These are phyloP conservation scores for Anneissia japonica DNA, from an alignment of 35 echinoderm and acorn worm genomes.

Conservation along the genomic window DNA sequence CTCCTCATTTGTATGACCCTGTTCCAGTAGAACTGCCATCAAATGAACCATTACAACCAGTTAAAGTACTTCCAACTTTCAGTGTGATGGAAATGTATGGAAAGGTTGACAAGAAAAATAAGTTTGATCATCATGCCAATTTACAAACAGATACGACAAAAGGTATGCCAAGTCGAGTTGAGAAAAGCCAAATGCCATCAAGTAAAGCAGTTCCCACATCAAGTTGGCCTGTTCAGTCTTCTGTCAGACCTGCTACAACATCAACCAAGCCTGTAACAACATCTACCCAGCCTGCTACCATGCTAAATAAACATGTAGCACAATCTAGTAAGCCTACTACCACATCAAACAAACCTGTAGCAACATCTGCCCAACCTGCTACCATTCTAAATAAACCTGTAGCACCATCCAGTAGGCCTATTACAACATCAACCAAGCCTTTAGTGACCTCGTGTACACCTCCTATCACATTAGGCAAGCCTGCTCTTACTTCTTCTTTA, in stretches of 20 bases:
- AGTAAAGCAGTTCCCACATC: background rate
- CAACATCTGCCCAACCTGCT: no score
- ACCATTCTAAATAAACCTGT: background rate
- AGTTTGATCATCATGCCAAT: background rate
- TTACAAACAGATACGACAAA: background rate
- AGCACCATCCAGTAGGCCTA: background rate
- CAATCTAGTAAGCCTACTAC: background rate
- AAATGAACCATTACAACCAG: background rate
- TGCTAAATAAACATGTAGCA: background rate
- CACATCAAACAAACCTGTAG: background rate
- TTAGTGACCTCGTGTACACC: background rate
- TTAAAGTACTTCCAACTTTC: background rate
- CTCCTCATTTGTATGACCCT: background rate
- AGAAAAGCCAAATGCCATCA: background rate
- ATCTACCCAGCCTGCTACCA: background rate
- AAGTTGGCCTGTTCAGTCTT: background rate
- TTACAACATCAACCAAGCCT: background rate
- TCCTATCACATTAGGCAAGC: background rate
- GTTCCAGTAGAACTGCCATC: background rate
- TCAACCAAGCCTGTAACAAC: background rate
- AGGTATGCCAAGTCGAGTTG: background rate
- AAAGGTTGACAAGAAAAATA: background rate
- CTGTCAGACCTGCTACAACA: background rate
- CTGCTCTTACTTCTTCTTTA: no score
- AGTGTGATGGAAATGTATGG: background rate